phyloP scores from a whole-genome alignment of 2,113 vertebrate species.

The Castor canadensis region DNA sequence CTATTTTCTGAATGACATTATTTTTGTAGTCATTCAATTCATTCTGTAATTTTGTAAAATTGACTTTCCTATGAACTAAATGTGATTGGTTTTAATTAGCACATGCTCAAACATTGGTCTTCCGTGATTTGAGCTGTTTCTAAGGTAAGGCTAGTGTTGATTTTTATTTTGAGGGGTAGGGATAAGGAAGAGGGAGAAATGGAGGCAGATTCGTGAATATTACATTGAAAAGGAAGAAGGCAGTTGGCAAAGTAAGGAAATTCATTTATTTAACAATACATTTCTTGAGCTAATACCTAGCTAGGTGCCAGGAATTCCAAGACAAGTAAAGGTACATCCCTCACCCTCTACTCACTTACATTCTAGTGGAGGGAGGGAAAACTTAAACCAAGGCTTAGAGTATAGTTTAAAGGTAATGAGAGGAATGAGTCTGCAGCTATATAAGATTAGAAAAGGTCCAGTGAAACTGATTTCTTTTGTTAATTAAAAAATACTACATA shows the following conservation, averaged over 20 bases:
- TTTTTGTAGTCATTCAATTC: not conserved
- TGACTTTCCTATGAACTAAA: constrained; percentile 20
- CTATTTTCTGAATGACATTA: constrained; percentile 34
- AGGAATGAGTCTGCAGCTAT: not conserved
- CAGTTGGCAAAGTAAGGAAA: not conserved
- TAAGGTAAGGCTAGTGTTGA: not conserved
- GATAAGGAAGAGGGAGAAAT: not conserved
- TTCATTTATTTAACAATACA: not conserved
- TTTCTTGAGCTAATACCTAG: not conserved
- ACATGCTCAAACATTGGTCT: not conserved
- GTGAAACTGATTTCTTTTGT: constrained; percentile 11
- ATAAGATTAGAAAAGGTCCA: not conserved
- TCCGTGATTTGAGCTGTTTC: constrained; percentile 7
- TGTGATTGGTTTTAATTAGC: constrained; percentile 33
- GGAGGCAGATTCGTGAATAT: not conserved
- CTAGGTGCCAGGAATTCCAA: not conserved
- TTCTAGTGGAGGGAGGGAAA: not conserved
- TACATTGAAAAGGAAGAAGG: constrained; percentile 10
- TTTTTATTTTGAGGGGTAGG: not conserved
- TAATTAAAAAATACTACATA: constrained; percentile 3
- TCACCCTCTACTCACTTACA: not conserved
- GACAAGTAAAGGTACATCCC: not conserved
- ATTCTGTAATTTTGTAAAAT: not conserved
- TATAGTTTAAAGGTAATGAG: constrained; percentile 14
- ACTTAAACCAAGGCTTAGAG: constrained; percentile 11